Base-by-base conservation (phyloP, 1,140 invertebrate species). In the Battus philenor region DNA sequence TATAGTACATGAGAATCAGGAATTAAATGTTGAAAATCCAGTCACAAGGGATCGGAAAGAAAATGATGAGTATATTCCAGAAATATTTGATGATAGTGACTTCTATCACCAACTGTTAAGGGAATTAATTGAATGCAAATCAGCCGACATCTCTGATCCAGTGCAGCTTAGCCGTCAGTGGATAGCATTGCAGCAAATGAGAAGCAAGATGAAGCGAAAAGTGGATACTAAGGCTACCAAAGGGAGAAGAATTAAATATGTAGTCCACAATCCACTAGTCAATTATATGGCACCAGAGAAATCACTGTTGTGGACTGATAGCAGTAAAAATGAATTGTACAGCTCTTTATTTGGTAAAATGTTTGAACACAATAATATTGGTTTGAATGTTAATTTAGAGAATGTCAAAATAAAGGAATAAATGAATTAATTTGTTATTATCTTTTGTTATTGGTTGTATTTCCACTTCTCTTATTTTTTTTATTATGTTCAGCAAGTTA, bases 71-170 rank as follows among this genome's bases (percentile, higher is more conserved):
- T 90, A 91, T 54, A 92, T 96, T 78, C 47, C 82, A 0, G 95
- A 99, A 87, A 94, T 98, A 68, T 99, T 95, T 87, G 97, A 99
- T 77, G 97, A 99, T 77, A 93, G 93, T 76, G 97, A 99, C 78
- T 99, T 98, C 75, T 99, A 99, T 86, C 96, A 98, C 80, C 94
- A 97, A 67, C 76, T 98, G 11, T 81, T 99, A 13, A 87, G 95
- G 48, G 96, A 98, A 71, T 85, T 98, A 8, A 97, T 99, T 55
- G 95, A 98, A 74, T 91, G 91, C 38, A 98, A 97, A 87, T 93
- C 94, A 4, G 87, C 90, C 12, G 91, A 94, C 61, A 87, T 94
- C 4, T 91, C 91, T 6, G 95, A 97, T 88, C 93, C 95, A 41
- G 89, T 92, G 50, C 90, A 94, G 62, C 79, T 95, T 1, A 90